Percentiles rank a stretch among this genome's conserved stretches.
Conservation (phyloP, 1,140 invertebrate species). For the Musca vetustissima region DNA sequence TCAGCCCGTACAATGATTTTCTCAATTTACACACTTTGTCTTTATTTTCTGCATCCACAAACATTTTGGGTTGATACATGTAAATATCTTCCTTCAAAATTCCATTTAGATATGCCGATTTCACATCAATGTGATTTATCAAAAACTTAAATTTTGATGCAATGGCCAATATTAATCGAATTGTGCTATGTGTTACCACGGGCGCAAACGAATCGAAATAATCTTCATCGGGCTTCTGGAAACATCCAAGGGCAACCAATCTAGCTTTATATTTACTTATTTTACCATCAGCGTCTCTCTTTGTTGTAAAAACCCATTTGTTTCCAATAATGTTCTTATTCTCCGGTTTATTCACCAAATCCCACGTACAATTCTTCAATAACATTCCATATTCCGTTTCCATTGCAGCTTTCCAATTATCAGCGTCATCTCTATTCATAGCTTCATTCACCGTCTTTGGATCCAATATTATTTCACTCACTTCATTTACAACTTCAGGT, state of each 20-base stretch:
- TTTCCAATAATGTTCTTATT: slow-evolving; percentile 1
- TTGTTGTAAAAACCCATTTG: slow-evolving; percentile 17
- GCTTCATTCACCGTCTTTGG: not conserved
- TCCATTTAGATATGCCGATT: slow-evolving; percentile 56
- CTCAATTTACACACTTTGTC: slow-evolving; percentile 7
- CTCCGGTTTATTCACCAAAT: not conserved
- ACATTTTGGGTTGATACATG: slow-evolving; percentile 53
- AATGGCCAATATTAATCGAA: slow-evolving; percentile 51
- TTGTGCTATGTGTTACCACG: slow-evolving; percentile 16
- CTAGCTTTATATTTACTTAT: slow-evolving; percentile 21
- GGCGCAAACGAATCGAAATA: slow-evolving; percentile 41
- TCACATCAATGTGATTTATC: not conserved
- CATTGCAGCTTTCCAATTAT: slow-evolving; percentile 20
- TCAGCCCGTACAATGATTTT: slow-evolving; percentile 43
- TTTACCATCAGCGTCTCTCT: not conserved
- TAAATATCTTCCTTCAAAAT: slow-evolving; percentile 54
- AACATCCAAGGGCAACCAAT: slow-evolving; percentile 51
- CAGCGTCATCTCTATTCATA: not conserved
- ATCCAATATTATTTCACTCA: not conserved
- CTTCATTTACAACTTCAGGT: not conserved
- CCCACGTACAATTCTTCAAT: slow-evolving; percentile 10
- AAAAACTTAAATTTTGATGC: slow-evolving; percentile 33
- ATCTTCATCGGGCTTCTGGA: slow-evolving; percentile 45
- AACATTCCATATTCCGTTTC: slow-evolving; percentile 1
- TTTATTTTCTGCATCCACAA: slow-evolving; percentile 28